Conservation (phyloP, 2,797 vertebrate species). For the Chloroceryle amazona region DNA sequence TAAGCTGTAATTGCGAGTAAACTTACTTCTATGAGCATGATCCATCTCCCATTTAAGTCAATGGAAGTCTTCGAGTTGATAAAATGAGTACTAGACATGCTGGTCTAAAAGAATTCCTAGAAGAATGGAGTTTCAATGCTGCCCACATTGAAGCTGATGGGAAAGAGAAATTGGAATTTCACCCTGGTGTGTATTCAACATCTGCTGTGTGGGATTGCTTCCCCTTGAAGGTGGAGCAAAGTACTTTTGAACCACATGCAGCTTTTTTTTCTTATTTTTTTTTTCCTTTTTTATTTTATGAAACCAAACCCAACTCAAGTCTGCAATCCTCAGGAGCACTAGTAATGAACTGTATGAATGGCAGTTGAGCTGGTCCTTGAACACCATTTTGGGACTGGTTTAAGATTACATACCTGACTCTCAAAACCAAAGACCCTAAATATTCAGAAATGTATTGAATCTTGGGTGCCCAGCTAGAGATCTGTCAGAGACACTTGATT, state of each 20-base stretch:
- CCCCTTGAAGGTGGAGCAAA: background rate
- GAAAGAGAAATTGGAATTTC: conserved; percentile 19
- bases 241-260: background rate
- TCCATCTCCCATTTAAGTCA: background rate
- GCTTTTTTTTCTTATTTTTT: background rate
- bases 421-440: background rate
- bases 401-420: background rate
- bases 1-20: background rate
- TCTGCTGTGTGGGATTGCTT: background rate
- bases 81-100: background rate
- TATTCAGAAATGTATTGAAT: background rate
- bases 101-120: background rate
- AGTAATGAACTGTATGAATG: background rate
- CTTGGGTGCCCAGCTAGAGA: background rate
- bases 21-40: background rate
- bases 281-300: background rate
- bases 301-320: background rate
- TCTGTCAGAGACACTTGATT: background rate
- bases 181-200: background rate
- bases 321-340: background rate
- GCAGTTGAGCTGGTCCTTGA: background rate
- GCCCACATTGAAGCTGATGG: background rate
- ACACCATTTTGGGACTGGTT: background rate
- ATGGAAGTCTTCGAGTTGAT: background rate
- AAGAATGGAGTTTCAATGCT: conserved; percentile 20